phyloP scores from a whole-genome alignment of 2,113 vertebrate species.

The Oriolus oriolus region DNA sequence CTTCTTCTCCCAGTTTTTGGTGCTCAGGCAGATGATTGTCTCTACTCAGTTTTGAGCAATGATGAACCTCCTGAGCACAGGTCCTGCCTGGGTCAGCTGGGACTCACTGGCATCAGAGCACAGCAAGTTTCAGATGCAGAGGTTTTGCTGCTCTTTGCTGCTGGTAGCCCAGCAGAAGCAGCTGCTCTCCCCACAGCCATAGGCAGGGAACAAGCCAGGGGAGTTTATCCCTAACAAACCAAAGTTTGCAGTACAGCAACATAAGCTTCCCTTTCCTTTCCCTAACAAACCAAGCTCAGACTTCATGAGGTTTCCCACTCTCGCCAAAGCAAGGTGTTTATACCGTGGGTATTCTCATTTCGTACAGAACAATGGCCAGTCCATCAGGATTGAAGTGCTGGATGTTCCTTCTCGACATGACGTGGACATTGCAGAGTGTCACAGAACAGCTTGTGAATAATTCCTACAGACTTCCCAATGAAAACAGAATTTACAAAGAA shows the following conservation, averaged over 20 bases:
- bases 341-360: neutral
- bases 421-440: neutral
- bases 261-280: neutral
- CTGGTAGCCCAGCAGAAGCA: neutral
- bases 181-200: neutral
- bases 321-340: neutral
- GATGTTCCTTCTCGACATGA: neutral
- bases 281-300: neutral
- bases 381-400: neutral
- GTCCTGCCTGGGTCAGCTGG: neutral
- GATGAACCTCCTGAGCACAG: neutral
- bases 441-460: neutral
- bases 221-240: neutral
- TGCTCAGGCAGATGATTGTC: neutral
- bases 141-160: neutral
- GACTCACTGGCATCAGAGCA: neutral
- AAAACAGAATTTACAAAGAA: neutral
- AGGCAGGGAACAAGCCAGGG: neutral
- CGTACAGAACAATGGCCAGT: neutral
- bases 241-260: neutral
- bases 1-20: neutral
- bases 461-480: neutral
- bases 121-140: neutral
- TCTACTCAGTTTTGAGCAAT: neutral
- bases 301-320: neutral